These are phyloP conservation scores for Cepaea nemoralis DNA, from an alignment of 1,140 invertebrate genomes.

Conservation along the genomic window DNA sequence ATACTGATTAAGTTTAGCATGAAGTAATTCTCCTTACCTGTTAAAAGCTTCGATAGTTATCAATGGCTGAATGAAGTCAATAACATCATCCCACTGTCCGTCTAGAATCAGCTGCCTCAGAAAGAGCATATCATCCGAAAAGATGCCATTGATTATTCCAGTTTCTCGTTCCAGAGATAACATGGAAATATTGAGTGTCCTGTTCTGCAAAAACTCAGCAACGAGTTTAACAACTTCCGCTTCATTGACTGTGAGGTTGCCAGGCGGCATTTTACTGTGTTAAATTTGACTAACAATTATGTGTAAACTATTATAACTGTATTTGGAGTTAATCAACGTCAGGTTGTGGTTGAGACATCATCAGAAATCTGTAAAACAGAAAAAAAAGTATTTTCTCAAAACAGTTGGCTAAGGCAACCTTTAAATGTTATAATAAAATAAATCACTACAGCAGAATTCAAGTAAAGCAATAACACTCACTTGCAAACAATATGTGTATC, in stretches of 20 bases:
- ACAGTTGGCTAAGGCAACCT: neutral
- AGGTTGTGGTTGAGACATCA: neutral
- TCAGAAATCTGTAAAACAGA: neutral
- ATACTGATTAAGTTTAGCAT: too few relatives aligned
- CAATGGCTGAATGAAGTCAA: constrained; percentile 96
- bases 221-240: constrained; percentile 91
- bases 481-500: too few relatives aligned
- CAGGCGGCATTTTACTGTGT: constrained; percentile 59
- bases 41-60: constrained; percentile 76
- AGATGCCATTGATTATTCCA: constrained; percentile 92
- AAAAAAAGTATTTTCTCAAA: neutral
- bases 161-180: constrained; percentile 93
- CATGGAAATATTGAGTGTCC: constrained; percentile 84
- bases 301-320: neutral
- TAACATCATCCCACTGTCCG: constrained; percentile 97
- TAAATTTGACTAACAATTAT: neutral
- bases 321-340: neutral
- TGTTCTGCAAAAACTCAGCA: constrained; percentile 91
- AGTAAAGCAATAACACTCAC: too few relatives aligned
- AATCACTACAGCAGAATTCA: too few relatives aligned
- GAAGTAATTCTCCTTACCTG: constrained; percentile 40
- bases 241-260: constrained; percentile 76
- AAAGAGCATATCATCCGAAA: constrained; percentile 92
- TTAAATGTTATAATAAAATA: too few relatives aligned
- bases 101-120: constrained; percentile 91